Conservation (phyloP, 2,888 invertebrate genomes). For the Peribatodes rhomboidaria region DNA sequence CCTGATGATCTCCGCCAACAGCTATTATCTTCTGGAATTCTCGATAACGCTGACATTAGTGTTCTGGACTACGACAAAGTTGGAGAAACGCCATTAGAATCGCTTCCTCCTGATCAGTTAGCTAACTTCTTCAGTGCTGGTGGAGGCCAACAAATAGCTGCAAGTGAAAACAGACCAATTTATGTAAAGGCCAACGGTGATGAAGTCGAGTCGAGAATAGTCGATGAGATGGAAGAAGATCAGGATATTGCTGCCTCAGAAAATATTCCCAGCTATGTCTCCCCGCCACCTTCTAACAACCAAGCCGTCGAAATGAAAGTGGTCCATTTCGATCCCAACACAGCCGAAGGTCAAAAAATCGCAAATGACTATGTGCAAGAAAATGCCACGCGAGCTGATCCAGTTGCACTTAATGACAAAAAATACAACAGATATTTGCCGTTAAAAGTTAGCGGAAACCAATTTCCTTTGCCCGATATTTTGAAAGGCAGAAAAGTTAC, state of each 20-base stretch:
- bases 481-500: constrained; percentile 92
- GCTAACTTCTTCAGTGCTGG: constrained; percentile 95
- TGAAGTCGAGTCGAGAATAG: constrained; percentile 80
- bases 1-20: constrained; percentile 95
- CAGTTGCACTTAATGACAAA: constrained; percentile 90
- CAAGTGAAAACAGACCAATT: constrained; percentile 90
- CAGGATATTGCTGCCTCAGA: constrained; percentile 87
- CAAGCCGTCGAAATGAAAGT: constrained; percentile 94
- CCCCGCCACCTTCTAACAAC: constrained; percentile 63
- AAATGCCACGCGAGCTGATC: constrained; percentile 90
- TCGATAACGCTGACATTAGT: constrained; percentile 95
- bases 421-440: constrained; percentile 94
- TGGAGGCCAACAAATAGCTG: constrained; percentile 90
- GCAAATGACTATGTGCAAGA: constrained; percentile 90
- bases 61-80: constrained; percentile 95
- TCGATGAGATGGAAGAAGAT: constrained; percentile 81
- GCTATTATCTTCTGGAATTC: constrained; percentile 93
- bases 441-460: constrained; percentile 93
- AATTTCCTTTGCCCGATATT: constrained; percentile 94
- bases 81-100: constrained; percentile 93
- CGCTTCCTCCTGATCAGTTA: constrained; percentile 93
- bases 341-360: constrained; percentile 89
- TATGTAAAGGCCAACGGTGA: constrained; percentile 89
- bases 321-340: constrained; percentile 92
- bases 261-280: constrained; percentile 74